Conservation (phyloP, 1,140 invertebrate genomes). For the Adoxophyes honmai region DNA sequence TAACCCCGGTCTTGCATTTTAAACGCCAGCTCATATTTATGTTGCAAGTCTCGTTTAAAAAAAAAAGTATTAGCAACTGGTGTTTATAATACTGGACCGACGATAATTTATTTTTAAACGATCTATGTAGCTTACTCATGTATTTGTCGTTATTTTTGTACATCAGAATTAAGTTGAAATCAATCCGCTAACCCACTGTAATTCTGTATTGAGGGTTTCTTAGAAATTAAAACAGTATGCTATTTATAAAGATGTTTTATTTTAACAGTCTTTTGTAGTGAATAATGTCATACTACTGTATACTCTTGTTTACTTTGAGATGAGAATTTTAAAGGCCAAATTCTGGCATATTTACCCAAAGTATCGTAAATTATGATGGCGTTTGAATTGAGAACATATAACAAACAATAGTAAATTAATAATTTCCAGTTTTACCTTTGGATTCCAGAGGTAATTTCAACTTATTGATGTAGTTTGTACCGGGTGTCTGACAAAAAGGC, state of each 20-base stretch:
- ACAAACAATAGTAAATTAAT: no score
- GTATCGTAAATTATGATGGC: no score
- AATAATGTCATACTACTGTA: no score
- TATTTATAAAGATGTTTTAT: slow-evolving; percentile 67
- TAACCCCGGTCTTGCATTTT: slow-evolving; percentile 35
- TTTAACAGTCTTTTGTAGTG: slow-evolving; percentile 29
- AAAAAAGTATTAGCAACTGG: slow-evolving; percentile 25
- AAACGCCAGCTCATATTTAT: slow-evolving; percentile 28
- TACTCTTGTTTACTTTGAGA: no score
- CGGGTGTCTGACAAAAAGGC: no score
- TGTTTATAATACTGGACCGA: slow-evolving; percentile 42
- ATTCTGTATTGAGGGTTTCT: slow-evolving; percentile 74
- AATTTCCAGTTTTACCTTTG: no score
- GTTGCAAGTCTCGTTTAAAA: slow-evolving; percentile 20
- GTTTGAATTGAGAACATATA: no score
- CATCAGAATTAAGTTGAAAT: slow-evolving; percentile 70
- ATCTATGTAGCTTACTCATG: slow-evolving; percentile 51
- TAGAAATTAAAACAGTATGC: slow-evolving; percentile 77
- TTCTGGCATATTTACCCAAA: no score
- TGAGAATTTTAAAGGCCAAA: no score
- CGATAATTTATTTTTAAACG: slow-evolving; percentile 49
- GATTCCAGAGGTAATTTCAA: no score
- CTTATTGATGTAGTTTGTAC: no score
- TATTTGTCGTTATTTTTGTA: slow-evolving; percentile 69
- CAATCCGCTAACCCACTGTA: slow-evolving; percentile 71